Evolutionary conservation across 2,888 invertebrate genomes (phyloP).

Genomic region (Nephrocerus scutellatus): DNA sequence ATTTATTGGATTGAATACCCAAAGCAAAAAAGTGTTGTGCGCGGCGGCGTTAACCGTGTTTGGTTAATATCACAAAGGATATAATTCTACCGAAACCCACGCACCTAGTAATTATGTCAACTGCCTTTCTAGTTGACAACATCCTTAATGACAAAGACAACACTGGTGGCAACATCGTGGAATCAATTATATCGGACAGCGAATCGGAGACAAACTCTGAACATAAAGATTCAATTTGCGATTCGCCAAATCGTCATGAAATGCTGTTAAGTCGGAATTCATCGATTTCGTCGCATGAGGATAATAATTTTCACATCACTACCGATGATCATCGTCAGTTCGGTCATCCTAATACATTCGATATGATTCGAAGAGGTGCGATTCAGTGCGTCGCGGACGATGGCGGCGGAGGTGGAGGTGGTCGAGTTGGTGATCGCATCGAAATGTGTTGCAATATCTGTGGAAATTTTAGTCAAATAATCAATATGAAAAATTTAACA

Average conservation of each 20-base stretch:
- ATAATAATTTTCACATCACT: conserved; percentile 20
- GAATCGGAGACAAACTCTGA: conserved; percentile 30
- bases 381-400: conserved; percentile 2
- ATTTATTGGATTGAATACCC: conserved; percentile 7
- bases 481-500: conserved; percentile 30
- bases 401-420: conserved; percentile 12
- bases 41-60: no score
- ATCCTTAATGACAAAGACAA: conserved; percentile 41
- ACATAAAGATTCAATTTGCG: conserved; percentile 33
- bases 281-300: conserved; percentile 29
- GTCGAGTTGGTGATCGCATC: conserved; percentile 27
- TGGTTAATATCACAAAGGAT: no score
- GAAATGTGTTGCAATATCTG: conserved; percentile 39
- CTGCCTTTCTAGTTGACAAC: conserved; percentile 45
- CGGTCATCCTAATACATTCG: conserved; percentile 19
- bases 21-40: conserved; percentile 11
- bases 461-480: conserved; percentile 33
- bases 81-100: no score
- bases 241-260: conserved; percentile 27
- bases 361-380: conserved; percentile 12
- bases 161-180: conserved; percentile 19
- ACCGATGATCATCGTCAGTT: conserved; percentile 20
- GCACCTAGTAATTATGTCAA: conserved; percentile 40
- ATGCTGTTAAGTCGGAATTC: conserved; percentile 40
- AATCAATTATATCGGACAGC: conserved; percentile 26